Evolutionary conservation across 2,113 vertebrate genomes (phyloP).

Genomic region (Triplophysa rosa): DNA sequence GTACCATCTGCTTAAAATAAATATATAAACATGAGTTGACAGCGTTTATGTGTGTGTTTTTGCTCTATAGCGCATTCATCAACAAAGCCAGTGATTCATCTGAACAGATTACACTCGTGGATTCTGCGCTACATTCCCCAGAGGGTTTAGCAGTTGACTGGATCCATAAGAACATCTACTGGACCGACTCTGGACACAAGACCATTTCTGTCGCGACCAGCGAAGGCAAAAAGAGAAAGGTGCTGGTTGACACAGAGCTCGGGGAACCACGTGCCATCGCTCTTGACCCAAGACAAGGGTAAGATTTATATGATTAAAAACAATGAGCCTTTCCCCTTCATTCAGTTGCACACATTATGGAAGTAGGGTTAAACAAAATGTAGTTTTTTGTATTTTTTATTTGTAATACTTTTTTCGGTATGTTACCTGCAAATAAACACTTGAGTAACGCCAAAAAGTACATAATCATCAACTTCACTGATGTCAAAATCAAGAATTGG

Average conservation of each 20-base stretch:
- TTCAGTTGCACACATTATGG: background rate
- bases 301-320: conserved; percentile 50
- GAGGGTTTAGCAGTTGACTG: conserved; percentile 96
- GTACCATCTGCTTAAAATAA: conserved; percentile 31
- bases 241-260: conserved; percentile 86
- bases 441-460: too few species aligned
- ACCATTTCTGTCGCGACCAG: conserved; percentile 91
- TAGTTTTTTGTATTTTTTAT: background rate
- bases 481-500: too few species aligned
- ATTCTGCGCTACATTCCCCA: conserved; percentile 86
- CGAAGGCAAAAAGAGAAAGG: conserved; percentile 85
- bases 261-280: conserved; percentile 92
- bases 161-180: conserved; percentile 98
- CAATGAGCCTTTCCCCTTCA: too few species aligned
- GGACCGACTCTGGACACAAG: conserved; percentile 96
- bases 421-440: too few species aligned
- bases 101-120: conserved; percentile 87
- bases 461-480: too few species aligned
- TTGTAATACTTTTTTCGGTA: background rate
- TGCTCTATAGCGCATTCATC: conserved; percentile 83
- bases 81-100: conserved; percentile 90
- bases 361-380: too few species aligned
- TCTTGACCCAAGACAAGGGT: conserved; percentile 92
- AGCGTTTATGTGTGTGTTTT: conserved; percentile 37
- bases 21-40: conserved; percentile 18